Percentiles rank a stretch among this genome's conserved stretches.
These are phyloP conservation scores for Dicrostonyx torquatus DNA, from an alignment of 2,797 vertebrate species.

Conservation along the genomic window DNA sequence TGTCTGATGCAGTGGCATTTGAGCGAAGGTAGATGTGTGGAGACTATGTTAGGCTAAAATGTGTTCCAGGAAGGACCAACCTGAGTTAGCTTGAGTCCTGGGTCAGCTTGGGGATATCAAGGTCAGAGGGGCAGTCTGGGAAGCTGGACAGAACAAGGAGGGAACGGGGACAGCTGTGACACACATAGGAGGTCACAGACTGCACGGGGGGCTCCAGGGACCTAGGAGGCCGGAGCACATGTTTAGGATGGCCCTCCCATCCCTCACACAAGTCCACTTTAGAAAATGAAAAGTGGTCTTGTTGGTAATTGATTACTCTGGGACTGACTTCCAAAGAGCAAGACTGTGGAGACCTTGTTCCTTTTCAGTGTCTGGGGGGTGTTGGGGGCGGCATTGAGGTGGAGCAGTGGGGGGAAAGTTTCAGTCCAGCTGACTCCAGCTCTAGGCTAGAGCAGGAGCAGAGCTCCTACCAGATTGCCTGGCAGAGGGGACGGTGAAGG, in stretches of 20 bases:
- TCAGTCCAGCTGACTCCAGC: background rate
- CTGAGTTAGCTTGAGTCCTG: background rate
- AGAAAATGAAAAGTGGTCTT: background rate
- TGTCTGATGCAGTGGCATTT: background rate
- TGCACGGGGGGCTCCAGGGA: accelerated
- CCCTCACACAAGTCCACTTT: background rate
- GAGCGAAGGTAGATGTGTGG: background rate
- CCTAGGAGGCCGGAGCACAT: background rate
- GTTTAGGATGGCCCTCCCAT: too few relatives aligned
- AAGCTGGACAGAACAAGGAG: background rate
- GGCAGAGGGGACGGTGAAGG: background rate
- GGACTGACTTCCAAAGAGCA: background rate
- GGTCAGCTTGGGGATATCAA: background rate
- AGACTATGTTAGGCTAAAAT: background rate
- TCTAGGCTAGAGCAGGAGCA: background rate
- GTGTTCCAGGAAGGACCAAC: background rate
- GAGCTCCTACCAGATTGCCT: too few relatives aligned
- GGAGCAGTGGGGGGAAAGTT: too few relatives aligned
- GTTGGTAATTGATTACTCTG: too few relatives aligned
- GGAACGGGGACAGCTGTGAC: background rate
- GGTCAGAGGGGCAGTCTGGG: background rate
- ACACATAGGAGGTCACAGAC: background rate
- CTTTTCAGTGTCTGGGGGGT: background rate
- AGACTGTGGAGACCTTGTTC: background rate
- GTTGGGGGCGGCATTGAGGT: background rate